These are phyloP conservation scores for Ivindomyrus marchei DNA, from an alignment of 2,113 vertebrate genomes.

Conservation along the genomic window DNA sequence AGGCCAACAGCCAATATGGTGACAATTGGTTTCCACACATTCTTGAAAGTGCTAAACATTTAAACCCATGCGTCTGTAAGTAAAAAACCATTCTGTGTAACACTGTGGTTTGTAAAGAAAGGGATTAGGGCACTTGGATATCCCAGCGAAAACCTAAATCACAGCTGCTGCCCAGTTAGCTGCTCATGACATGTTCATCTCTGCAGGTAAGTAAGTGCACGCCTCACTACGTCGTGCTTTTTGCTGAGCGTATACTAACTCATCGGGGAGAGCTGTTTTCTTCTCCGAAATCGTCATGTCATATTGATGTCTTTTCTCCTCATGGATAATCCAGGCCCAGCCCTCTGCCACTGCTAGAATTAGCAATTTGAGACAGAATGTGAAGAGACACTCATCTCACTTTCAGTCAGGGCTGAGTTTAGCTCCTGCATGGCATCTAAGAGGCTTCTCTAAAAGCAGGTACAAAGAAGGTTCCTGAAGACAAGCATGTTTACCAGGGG, in stretches of 20 bases:
- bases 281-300: neutral
- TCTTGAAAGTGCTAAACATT: constrained; percentile 4
- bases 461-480: constrained; percentile 19
- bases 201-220: neutral
- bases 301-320: neutral
- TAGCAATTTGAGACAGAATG: neutral
- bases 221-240: neutral
- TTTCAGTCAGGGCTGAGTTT: neutral
- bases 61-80: neutral
- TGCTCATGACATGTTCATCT: neutral
- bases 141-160: neutral
- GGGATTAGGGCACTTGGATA: neutral
- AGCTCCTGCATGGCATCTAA: neutral
- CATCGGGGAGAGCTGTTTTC: neutral
- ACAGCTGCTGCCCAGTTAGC: neutral
- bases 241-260: neutral
- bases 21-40: constrained; percentile 8
- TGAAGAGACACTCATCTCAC: neutral
- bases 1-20: constrained; percentile 3
- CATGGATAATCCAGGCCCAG: neutral
- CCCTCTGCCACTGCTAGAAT: neutral
- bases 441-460: neutral
- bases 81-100: neutral
- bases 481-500: constrained; percentile 66
- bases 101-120: neutral